Evolutionary conservation across 2,888 invertebrate genomes (phyloP), one percentile per base, ranked within the genome.

Genomic region (Lepetodrilus schrolli): DNA sequence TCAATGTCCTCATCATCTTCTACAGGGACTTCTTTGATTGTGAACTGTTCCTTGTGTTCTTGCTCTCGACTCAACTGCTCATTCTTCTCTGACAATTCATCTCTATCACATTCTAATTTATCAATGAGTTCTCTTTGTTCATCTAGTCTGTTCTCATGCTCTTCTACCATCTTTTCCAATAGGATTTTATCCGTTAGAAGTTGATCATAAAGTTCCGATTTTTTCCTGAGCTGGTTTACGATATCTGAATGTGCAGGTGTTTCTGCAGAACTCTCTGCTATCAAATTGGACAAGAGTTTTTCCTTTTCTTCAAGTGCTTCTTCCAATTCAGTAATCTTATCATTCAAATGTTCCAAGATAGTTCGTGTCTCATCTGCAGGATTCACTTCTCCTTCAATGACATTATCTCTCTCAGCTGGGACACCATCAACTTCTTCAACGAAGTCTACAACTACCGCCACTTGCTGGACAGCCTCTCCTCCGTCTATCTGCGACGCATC

Each of bases 281-380:
- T 30, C 13, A 26, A 21, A 21, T 79, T 78, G 17, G 75, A 76
- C 58, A 71, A 37, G 21, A 71, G 20, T 2, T 50, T 37, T 36
- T 70, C 37, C 34, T 79, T 68, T 23, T 80, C 79, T 30, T 80
- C 79, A 50, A 80, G 74, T 66, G 77, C 75, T 17, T 82, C 73
- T 73, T 79, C 74, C 4, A 80, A 74, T 10, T 78, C 75, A 37
- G 69, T 49, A 20, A 79, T 79, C 7, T 78, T 69, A 20, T 76
- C 69, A 48, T 75, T 74, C 49, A 79, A 77, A 38, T 77, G 75
- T 73, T 82, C 78, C 48, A 47, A 5, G 20, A 43, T 47, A 17
- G 36, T 36, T 23, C 43, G 30, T 4, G 43, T 48, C 7, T 38
- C 43, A 37, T 69, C 37, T 4, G 34, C 26, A 8, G 13, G 3